A percentile compares a stretch with the other conserved stretches of the same genome.
phyloP scores from a whole-genome alignment of 2,888 invertebrate species.

The Nymphalis c-album region DNA sequence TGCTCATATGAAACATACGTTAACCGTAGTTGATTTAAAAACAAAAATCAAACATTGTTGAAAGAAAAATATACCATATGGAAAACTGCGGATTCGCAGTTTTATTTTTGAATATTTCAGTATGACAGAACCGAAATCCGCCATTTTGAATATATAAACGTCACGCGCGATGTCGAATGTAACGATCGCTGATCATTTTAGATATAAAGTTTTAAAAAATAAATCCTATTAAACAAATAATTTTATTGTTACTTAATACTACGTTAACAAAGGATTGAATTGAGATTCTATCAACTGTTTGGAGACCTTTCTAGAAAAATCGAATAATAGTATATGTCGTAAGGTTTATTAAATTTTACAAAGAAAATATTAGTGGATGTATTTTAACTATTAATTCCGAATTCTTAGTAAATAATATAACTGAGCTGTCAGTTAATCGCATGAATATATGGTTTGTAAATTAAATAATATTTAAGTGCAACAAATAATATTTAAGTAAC shows the following conservation, averaged over 20 bases:
- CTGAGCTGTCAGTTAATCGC: no score
- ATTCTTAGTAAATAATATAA: no score
- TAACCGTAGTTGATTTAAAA: neutral
- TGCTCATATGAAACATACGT: neutral
- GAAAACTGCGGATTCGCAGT: constrained; percentile 6
- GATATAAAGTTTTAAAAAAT: neutral
- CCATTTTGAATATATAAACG: constrained; percentile 12
- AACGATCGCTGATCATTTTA: constrained; percentile 4
- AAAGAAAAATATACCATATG: neutral
- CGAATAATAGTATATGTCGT: no score
- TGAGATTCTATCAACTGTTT: no score
- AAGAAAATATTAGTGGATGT: no score
- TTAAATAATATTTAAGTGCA: no score
- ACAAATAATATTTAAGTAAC: no score
- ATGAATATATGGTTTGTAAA: no score
- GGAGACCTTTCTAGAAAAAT: no score
- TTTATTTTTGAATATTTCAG: constrained; percentile 10
- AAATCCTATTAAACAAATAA: neutral
- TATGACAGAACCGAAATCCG: neutral
- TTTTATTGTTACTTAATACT: neutral
- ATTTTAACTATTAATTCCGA: no score
- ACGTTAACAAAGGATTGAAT: no score
- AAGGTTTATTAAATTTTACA: no score
- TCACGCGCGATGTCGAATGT: constrained; percentile 4
- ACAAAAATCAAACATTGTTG: neutral